Evolutionary conservation across 2,888 invertebrate genomes (phyloP).

Genomic region (Alloplasta piceator): DNA sequence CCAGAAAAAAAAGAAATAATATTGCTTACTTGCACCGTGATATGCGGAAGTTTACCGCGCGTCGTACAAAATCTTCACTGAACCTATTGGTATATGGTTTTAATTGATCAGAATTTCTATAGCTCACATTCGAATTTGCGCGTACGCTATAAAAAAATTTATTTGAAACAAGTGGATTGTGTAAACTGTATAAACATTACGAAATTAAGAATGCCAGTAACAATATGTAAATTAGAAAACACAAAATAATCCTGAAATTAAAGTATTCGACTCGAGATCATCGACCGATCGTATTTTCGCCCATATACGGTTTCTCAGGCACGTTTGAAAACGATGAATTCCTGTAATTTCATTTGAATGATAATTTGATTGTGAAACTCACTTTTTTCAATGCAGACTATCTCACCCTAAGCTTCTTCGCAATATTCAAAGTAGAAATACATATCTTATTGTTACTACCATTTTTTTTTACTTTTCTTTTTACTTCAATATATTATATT

Average conservation of each 20-base stretch:
- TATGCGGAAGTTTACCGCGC: conserved; percentile 12
- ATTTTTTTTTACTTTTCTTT: conserved; percentile 70
- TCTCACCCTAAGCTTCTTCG: conserved; percentile 76
- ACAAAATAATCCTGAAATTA: background rate
- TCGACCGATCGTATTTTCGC: conserved; percentile 27
- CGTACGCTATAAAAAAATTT: conserved; percentile 9
- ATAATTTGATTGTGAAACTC: conserved; percentile 80
- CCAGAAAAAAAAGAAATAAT: background rate
- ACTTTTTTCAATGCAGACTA: conserved; percentile 77
- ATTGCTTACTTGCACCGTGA: conserved; percentile 12
- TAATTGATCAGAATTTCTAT: background rate
- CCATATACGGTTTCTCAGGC: conserved; percentile 57
- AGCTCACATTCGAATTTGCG: background rate
- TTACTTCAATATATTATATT: conserved; percentile 68
- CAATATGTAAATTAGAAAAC: conserved; percentile 5
- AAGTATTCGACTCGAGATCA: conserved; percentile 34
- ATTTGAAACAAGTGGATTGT: background rate
- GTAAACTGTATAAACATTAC: conserved; percentile 5
- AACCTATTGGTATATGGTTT: background rate
- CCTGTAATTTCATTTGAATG: conserved; percentile 64
- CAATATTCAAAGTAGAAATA: conserved; percentile 83
- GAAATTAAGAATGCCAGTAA: background rate
- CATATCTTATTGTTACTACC: conserved; percentile 79
- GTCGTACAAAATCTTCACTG: conserved; percentile 10
- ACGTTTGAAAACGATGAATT: conserved; percentile 70